phyloP scores from a whole-genome alignment of 2,113 vertebrate genomes.

The Eulacestoma nigropectus region DNA sequence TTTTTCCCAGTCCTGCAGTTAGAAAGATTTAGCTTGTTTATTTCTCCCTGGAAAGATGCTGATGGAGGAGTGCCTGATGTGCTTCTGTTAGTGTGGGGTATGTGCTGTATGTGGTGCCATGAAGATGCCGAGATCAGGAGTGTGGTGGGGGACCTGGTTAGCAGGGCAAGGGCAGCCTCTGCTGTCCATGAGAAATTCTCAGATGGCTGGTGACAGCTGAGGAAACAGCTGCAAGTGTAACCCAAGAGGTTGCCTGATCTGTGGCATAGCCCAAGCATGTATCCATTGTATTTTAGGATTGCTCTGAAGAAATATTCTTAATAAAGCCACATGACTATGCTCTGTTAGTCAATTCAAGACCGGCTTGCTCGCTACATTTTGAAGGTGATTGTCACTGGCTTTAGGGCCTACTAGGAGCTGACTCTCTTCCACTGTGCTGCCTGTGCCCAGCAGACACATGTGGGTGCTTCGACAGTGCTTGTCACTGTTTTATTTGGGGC shows the following conservation, averaged over 20 bases:
- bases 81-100: background rate
- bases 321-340: background rate
- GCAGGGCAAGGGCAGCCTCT: background rate
- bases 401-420: background rate
- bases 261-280: background rate
- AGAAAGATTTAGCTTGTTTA: background rate
- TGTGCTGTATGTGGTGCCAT: background rate
- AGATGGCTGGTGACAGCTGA: background rate
- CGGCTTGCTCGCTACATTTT: background rate
- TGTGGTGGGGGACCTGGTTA: background rate
- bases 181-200: background rate
- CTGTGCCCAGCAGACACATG: fast-evolving
- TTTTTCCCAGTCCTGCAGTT: background rate
- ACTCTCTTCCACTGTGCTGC: background rate
- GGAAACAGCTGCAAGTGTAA: constrained; percentile 4
- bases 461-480: background rate
- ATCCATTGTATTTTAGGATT: background rate
- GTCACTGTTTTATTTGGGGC: background rate
- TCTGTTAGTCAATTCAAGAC: background rate
- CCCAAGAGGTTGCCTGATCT: background rate
- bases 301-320: background rate
- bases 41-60: background rate
- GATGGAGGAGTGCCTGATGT: background rate
- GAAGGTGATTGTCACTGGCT: background rate
- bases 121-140: background rate